These are phyloP conservation scores for Cheirogaleus medius DNA, from an alignment of 2,113 vertebrate species.

Conservation along the genomic window DNA sequence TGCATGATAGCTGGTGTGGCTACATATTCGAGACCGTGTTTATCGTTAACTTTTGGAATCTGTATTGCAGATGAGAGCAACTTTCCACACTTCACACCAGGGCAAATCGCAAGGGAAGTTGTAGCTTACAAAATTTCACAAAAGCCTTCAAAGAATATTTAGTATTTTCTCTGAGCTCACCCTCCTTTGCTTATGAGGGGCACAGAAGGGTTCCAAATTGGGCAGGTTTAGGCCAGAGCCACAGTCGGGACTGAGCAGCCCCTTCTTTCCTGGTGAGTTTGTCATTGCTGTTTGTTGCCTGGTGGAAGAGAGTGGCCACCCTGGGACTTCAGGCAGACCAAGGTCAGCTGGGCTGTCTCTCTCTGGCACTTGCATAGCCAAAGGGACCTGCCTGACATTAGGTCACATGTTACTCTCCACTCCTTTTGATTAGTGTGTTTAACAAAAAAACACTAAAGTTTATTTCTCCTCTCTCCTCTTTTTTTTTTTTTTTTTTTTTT, in stretches of 20 bases:
- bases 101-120: not conserved
- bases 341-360: not conserved
- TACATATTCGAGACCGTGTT: not conserved
- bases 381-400: not conserved
- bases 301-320: not conserved
- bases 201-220: not conserved
- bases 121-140: not conserved
- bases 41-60: not conserved
- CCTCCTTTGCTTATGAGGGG: not conserved
- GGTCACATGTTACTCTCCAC: rapidly evolving
- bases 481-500: not conserved
- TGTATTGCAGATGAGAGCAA: not conserved
- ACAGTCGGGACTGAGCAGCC: not conserved
- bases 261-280: not conserved
- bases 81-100: not conserved
- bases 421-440: not conserved
- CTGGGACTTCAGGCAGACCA: not conserved
- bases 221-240: not conserved
- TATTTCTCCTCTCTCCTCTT: rapidly evolving
- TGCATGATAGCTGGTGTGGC: not conserved
- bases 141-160: not conserved
- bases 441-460: not conserved
- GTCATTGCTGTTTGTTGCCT: not conserved
- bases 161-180: not conserved
- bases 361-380: not conserved